These are phyloP conservation scores for Carassius carassius DNA, from an alignment of 2,113 vertebrate species.

Conservation along the genomic window DNA sequence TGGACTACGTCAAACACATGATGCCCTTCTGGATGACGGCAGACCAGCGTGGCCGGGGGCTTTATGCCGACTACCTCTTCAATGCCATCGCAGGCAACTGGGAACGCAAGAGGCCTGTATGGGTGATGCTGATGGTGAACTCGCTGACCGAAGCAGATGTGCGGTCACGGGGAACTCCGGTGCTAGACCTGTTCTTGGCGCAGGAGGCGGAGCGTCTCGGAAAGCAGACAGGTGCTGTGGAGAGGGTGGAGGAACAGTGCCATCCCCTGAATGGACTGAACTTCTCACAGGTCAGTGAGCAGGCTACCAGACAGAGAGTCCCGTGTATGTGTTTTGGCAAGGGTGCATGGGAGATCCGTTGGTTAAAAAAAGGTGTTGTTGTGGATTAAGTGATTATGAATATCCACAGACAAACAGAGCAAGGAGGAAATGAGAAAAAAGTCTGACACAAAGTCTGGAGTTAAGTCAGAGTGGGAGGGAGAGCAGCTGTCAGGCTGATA, in stretches of 20 bases:
- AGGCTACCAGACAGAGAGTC: constrained; percentile 1
- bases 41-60: constrained; percentile 89
- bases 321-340: constrained; percentile 12
- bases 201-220: constrained; percentile 91
- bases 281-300: constrained; percentile 89
- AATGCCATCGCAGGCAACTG: constrained; percentile 97
- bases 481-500: constrained; percentile 30
- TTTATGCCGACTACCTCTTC: constrained; percentile 96
- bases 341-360: constrained; percentile 10
- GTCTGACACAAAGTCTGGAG: constrained; percentile 25
- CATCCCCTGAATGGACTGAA: constrained; percentile 95
- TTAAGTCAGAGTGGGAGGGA: constrained; percentile 17
- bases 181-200: constrained; percentile 93
- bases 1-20: constrained; percentile 98
- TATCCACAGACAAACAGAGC: constrained; percentile 38
- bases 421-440: constrained; percentile 1
- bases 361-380: constrained; percentile 28
- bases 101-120: constrained; percentile 96
- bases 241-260: constrained; percentile 95
- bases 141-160: constrained; percentile 95
- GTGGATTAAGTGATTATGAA: constrained; percentile 41
- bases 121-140: constrained; percentile 99
- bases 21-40: constrained; percentile 97
- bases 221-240: constrained; percentile 91
- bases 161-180: constrained; percentile 89